Base-by-base conservation (phyloP, 2,797 vertebrate genomes). In the Pangasius larnaudii region DNA sequence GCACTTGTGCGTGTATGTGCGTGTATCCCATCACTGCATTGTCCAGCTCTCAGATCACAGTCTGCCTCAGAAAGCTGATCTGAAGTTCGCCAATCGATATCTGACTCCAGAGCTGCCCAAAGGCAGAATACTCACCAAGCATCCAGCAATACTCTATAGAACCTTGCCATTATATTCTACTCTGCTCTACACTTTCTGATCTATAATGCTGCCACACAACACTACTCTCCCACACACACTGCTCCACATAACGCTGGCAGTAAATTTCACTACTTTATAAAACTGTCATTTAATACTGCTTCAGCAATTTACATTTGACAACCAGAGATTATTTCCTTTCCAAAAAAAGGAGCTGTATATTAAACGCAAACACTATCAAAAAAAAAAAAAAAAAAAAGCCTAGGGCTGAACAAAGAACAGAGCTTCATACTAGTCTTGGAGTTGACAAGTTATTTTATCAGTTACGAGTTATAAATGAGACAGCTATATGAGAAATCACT, bases 31-130 rank as follows among this genome's bases (percentile, higher is more conserved):
- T 61, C 84, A 88, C 59, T 80, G 74, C 75, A 65, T 81, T 61
- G 39, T 88, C 74, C 86, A 82, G n/a, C 79, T 80, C 88, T 91
- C 84, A 86, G 93, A 94, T 94, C 92, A 91, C 87, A 59, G 89
- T 89, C 93, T 93, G 94, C 92, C 93, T 94, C 91, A 77, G 36
- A 91, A 93, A 92, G 92, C 93, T 94, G 93, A 93, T 94, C 93
- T 91, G 91, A 90, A 94, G 93, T 92, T 92, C 90, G 86, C 90
- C 85, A 84, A 95, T 96, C 95, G 85, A 96, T 95, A 94, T 75
- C 88, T 82, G 92, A 91, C 91, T 93, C 93, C 91, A 89, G 92
- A 94, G 93, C 91, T 91, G 91, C 93, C 92, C 93, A 94, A 92
- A 92, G 89, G 92, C 90, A 95, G 94, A 94, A 94, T 94, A 94